These are phyloP conservation scores for Hippocampus abdominalis DNA, from an alignment of 2,113 vertebrate genomes.

Conservation along the genomic window DNA sequence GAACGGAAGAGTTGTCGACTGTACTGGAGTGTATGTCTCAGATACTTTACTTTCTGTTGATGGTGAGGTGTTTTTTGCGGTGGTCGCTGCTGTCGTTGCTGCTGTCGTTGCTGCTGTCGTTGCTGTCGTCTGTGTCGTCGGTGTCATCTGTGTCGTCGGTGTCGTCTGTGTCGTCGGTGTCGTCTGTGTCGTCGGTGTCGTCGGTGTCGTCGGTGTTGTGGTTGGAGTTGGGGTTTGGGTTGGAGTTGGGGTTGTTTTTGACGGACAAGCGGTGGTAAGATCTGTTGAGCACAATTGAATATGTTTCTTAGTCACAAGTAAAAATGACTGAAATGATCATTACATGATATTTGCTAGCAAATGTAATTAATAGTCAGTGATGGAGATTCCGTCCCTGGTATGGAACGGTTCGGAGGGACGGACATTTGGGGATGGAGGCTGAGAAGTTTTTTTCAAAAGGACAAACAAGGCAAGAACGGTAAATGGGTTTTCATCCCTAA, in stretches of 20 bases:
- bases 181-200: too few relatives aligned
- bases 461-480: too few relatives aligned
- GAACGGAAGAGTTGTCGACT: background rate
- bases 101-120: background rate
- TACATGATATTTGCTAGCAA: background rate
- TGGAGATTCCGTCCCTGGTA: too few relatives aligned
- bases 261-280: background rate
- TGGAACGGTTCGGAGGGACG: too few relatives aligned
- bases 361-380: too few relatives aligned
- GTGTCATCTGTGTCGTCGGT: rapidly evolving
- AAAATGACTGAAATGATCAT: background rate
- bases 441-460: too few relatives aligned
- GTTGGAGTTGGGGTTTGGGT: background rate
- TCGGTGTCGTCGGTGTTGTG: too few relatives aligned
- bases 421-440: too few relatives aligned
- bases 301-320: background rate
- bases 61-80: too few relatives aligned
- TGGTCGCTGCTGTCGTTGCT: background rate
- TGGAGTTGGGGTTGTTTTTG: background rate
- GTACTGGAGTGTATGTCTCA: background rate
- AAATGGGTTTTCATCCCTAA: too few relatives aligned
- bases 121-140: background rate
- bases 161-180: too few relatives aligned
- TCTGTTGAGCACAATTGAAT: background rate
- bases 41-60: background rate